Base-by-base conservation (phyloP, 2,888 invertebrate genomes). In the Macaria notata region DNA sequence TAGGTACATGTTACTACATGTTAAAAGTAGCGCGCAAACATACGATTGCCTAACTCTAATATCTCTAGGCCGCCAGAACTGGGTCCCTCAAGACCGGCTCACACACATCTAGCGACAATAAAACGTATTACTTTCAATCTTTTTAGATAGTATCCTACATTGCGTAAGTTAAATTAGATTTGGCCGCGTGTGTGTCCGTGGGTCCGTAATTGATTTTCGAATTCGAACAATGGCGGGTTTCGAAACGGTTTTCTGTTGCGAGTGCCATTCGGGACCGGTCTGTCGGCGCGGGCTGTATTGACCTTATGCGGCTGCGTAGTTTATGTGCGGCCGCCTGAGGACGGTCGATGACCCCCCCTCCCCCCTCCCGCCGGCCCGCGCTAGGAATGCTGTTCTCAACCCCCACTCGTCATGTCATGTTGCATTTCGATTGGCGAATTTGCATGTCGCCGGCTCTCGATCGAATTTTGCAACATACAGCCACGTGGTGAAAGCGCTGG, bases 301-400 rank as follows among this genome's bases (percentile, higher is more conserved):
- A 90, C 90, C 89, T 89, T 87, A 88, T 84, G 86, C 87, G 88
- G 76, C 84, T 84, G 86, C 85, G 88, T 89, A 86, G 88, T 87
- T 84, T 85, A 85, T 86, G 85, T 84, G 78, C 81, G 85, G 78
- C 81, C 81, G 82, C 71, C 82, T 73, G 89, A 89, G 89, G 90
- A 89, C 89, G 90, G 90, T 88, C 90, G 89, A 88, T 87, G 88
- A 90, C 89, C 88, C 82, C 72, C 78, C 75, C 76, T 73, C 70
- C 70, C 70, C 59, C 56, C 59, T 50, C 71, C 62, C 75, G 68
- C 58, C 71, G 61, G 75, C 73, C 73, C 75, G 70, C 75, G 67
- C 85, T 84, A 86, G 86, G 86, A 88, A 87, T 87, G 88, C 84
- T 75, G 74, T 54, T 56, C 67, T 56, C 65, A 64, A 69, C 72